Evolutionary conservation across 2,797 vertebrate genomes (phyloP), one percentile per base, ranked within the genome.

Genomic region (Danio aesculapii): DNA sequence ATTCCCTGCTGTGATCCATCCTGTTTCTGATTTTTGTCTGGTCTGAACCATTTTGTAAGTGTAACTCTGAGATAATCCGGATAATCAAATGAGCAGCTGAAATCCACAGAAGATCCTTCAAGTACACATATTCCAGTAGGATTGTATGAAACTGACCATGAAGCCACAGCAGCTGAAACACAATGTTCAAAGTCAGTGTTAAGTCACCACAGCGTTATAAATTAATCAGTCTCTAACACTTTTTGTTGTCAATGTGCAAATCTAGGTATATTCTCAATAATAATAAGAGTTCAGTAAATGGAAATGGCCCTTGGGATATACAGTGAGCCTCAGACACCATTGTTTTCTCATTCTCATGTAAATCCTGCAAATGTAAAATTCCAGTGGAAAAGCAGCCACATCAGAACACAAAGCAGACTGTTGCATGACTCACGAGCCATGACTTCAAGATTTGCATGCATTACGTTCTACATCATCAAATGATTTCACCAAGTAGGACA

Each of bases 41-140:
- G 53, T 19, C 11, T 76, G 46, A 81, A 81, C 80, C 72, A 76
- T n/a, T 84, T 92, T 86, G 0, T 93, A 87, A 91, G 94, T 79
- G n/a, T 12, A 46, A 64, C 5, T 11, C 0, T 62, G 8, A 0
- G 4, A 17, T 0, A 3, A 21, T 14, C 0, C 3, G 12, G 12
- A 62, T 41, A 73, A 6, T 75, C 12, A 67, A 73, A 75, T 1
- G 5, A 41, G n/a, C 79, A 81, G 52, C 30, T 75, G 19, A 75
- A 66, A 14, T 81, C 43, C 46, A 73, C 71, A 52, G 70, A 81
- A 8, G 50, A 47, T 14, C 17, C 17, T 58, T 73, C 69, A 0
- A 75, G 11, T 16, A 4, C 61, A 66, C 72, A 74, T 14, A 66
- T 58, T 41, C 4, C 11, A 19, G 0, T 3, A 57, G 46, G 41